These are phyloP conservation scores for Phylloscopus whistleri DNA, from an alignment of 2,113 vertebrate species.

Conservation along the genomic window DNA sequence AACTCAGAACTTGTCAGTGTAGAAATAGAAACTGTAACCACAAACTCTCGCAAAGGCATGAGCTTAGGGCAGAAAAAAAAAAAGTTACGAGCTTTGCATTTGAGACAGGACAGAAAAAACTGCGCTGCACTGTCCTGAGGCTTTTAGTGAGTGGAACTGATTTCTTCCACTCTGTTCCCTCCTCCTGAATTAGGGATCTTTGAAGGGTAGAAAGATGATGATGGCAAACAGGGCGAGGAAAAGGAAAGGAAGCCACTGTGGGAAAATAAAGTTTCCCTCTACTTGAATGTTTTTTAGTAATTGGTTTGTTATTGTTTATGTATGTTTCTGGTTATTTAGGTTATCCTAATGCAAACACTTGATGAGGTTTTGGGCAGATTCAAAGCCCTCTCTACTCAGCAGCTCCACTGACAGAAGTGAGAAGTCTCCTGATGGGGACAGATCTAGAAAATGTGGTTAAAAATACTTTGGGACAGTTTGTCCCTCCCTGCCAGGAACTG, in stretches of 20 bases:
- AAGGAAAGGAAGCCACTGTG: neutral
- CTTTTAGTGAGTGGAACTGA: neutral
- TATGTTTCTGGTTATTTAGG: neutral
- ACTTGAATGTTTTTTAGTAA: neutral
- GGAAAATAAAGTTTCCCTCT: neutral
- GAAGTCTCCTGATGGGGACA: neutral
- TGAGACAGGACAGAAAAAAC: neutral
- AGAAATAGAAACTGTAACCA: slow-evolving; percentile 39
- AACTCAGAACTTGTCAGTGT: neutral
- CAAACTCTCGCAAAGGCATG: neutral
- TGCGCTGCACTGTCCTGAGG: neutral
- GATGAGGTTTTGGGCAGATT: neutral
- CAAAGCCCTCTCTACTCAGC: neutral
- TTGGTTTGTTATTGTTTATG: neutral
- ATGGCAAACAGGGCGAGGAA: neutral
- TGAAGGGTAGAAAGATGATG: neutral
- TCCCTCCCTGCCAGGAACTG: neutral
- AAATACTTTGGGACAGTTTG: neutral
- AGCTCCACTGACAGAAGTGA: neutral
- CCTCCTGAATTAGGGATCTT: neutral
- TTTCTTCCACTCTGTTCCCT: neutral
- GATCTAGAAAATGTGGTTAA: neutral
- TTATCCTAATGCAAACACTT: neutral
- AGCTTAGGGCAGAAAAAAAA: neutral
- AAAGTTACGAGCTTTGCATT: neutral